phyloP scores from a whole-genome alignment of 2,888 invertebrate species.

The Yponomeuta malinellus region DNA sequence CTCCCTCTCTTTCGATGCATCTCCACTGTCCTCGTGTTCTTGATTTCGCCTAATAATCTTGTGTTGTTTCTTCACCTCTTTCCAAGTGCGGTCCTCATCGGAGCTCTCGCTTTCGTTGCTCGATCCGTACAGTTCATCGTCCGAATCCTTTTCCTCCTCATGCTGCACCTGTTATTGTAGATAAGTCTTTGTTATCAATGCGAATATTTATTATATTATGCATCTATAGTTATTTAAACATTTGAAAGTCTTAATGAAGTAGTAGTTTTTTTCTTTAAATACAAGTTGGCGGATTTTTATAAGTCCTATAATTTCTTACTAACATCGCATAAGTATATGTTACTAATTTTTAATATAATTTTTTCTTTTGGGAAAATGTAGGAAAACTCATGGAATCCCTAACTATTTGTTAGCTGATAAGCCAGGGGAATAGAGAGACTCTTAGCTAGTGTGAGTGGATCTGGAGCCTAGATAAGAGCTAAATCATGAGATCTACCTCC shows the following conservation, averaged over 20 bases:
- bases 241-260: background rate
- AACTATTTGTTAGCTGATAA: no score
- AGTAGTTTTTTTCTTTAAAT: no score
- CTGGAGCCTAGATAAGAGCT: no score
- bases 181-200: background rate
- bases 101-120: slow-evolving; percentile 75
- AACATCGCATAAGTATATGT: no score
- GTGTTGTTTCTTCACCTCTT: slow-evolving; percentile 87
- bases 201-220: background rate
- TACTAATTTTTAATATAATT: no score
- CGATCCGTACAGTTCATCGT: slow-evolving; percentile 66
- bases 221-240: background rate
- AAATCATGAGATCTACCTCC: slow-evolving; percentile 43
- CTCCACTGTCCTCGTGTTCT: slow-evolving; percentile 38
- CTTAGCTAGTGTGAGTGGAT: no score
- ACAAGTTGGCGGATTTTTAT: no score
- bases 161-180: slow-evolving; percentile 42
- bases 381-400: no score
- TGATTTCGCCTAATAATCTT: slow-evolving; percentile 72
- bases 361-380: no score
- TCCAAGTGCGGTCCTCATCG: slow-evolving; percentile 89
- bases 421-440: no score
- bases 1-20: slow-evolving; percentile 30
- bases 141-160: slow-evolving; percentile 62
- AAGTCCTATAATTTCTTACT: no score